Base-by-base conservation (phyloP, 2,113 vertebrate species). In the Herpailurus yagouaroundi region DNA sequence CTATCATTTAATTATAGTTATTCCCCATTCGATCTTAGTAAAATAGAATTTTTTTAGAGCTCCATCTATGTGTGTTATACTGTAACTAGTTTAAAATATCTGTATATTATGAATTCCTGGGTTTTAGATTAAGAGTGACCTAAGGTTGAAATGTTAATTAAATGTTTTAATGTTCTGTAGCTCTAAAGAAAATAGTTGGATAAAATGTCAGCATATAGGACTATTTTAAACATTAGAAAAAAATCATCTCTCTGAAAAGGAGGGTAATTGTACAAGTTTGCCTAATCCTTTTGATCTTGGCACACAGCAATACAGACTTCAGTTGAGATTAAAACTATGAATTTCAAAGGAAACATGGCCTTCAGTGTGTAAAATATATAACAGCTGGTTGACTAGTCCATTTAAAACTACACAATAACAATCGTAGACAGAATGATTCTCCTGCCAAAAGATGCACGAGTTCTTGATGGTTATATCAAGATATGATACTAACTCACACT, bases 301-400 rank as follows among this genome's bases (percentile, higher is more conserved):
- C 81, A 95, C 79, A 76, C 98, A 98, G 93, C 92, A 97, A 95
- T 97, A 98, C 94, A 98, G 92, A 86, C 96, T 98, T 98, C 95
- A 98, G 66, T 81, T 97, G 95, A 98, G 96, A 97, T 98, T 98
- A 97, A 98, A 98, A 96, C 89, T 0, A 96, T 98, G 14, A 98
- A 98, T 98, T 98, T 98, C 97, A 98, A 98, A 98, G 98, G 97
- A 98, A 97, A 97, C 94, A 83, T 97, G 98, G 89, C 95, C 98
- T 98, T 98, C 95, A 94, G 94, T 98, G 94, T 98, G 95, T 94
- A 97, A 98, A 98, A 98, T 98, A 97, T 68, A 0, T 98, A 98
- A 93, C 97, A 98, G 93, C 98, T 98, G 97, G 97, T 97, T 98
- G 95, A 96, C 87, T 98, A 91, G 86, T 93, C 94, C 38, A 87